phyloP scores from a whole-genome alignment of 2,797 vertebrate species.

The Myotis daubentonii region DNA sequence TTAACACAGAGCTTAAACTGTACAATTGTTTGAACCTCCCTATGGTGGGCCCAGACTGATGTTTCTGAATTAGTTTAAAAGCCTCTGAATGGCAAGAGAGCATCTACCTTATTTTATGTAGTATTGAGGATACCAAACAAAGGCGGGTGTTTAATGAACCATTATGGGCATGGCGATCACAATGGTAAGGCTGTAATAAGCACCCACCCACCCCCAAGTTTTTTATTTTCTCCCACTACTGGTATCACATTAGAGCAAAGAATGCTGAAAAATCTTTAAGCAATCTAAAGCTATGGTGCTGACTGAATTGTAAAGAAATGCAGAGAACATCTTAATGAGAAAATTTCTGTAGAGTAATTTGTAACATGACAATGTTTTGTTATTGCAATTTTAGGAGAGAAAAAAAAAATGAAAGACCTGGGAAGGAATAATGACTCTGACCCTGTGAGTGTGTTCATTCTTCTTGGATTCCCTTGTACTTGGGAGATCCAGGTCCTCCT shows the following conservation, averaged over 20 bases:
- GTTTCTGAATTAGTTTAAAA: not conserved
- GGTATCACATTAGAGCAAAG: not conserved
- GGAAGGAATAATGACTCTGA: slow-evolving; percentile 2
- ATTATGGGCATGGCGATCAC: not conserved
- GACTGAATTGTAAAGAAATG: not conserved
- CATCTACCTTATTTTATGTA: not conserved
- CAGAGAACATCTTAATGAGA: not conserved
- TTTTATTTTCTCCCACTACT: not conserved
- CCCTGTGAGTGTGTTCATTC: slow-evolving; percentile 57
- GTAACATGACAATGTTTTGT: not conserved
- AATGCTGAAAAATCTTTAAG: not conserved
- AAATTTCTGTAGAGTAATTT: not conserved
- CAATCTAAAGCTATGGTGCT: not conserved
- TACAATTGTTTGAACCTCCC: not conserved
- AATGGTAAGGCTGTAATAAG: not conserved
- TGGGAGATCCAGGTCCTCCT: slow-evolving; percentile 47
- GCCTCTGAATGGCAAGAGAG: not conserved
- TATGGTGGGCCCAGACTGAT: not conserved
- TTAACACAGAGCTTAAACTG: not conserved
- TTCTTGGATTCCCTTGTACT: slow-evolving; percentile 64
- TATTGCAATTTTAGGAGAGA: not conserved
- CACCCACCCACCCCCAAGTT: not conserved
- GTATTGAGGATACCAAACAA: not conserved
- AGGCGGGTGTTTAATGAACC: not conserved
- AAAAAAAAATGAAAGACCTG: slow-evolving; percentile 13